Evolutionary conservation across 2,113 vertebrate genomes (phyloP).

Genomic region (Eleginops maclovinus): DNA sequence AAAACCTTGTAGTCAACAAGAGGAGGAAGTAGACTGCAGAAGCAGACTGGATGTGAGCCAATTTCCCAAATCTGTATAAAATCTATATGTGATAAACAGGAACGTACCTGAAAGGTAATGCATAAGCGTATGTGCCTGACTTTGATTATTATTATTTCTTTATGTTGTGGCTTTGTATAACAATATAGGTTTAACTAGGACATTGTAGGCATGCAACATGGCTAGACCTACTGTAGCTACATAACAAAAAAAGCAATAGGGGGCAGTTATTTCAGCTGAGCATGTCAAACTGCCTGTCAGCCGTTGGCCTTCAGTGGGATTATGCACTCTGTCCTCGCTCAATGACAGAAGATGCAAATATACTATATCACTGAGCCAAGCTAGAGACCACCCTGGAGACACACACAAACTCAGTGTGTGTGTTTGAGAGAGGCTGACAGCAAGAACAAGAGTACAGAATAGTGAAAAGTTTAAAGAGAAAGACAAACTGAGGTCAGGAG

Average conservation of each 20-base stretch:
- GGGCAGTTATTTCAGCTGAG: slow-evolving; percentile 24
- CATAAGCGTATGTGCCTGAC: not conserved
- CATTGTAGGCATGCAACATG: not conserved
- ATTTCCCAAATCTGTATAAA: too few relatives aligned
- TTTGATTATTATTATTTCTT: too few relatives aligned
- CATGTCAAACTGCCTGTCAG: slow-evolving; percentile 41
- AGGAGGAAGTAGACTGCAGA: too few relatives aligned
- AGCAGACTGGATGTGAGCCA: too few relatives aligned
- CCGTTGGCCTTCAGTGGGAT: slow-evolving; percentile 35
- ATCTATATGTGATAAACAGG: too few relatives aligned
- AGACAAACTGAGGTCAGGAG: slow-evolving; percentile 17
- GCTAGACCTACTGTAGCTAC: not conserved
- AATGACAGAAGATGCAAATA: slow-evolving; percentile 59
- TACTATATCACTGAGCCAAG: slow-evolving; percentile 15
- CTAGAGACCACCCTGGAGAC: slow-evolving; percentile 49
- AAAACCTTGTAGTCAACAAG: too few relatives aligned
- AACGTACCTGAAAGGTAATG: not conserved
- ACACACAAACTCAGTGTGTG: slow-evolving; percentile 8
- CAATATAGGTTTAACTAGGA: not conserved
- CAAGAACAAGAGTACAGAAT: slow-evolving; percentile 3
- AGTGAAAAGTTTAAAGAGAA: slow-evolving; percentile 5
- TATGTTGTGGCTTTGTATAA: not conserved
- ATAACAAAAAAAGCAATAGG: not conserved
- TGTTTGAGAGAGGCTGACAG: slow-evolving; percentile 23
- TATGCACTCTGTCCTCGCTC: slow-evolving; percentile 40